These are phyloP conservation scores for Petrophora chlorosata DNA, from an alignment of 2,888 invertebrate genomes.

Conservation along the genomic window DNA sequence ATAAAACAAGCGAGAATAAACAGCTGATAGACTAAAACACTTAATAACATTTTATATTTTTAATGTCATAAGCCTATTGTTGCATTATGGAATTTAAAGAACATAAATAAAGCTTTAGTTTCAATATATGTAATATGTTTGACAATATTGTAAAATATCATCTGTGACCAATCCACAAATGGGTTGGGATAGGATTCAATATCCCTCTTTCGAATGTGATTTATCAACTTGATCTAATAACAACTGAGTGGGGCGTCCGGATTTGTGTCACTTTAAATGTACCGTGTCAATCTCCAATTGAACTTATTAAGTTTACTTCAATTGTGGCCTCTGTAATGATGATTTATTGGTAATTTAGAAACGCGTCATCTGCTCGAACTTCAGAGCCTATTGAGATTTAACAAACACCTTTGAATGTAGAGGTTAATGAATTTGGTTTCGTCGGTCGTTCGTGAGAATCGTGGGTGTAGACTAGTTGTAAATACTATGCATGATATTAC, in stretches of 20 bases:
- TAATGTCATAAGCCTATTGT: no score
- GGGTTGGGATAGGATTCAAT: constrained; percentile 27
- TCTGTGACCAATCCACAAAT: constrained; percentile 14
- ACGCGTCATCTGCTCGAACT: constrained; percentile 29
- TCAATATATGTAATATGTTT: neutral
- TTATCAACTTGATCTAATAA: constrained; percentile 52
- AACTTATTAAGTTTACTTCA: constrained; percentile 71
- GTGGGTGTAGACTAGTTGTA: no score
- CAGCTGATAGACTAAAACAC: neutral
- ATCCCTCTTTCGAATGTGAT: constrained; percentile 37
- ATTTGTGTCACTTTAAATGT: constrained; percentile 63
- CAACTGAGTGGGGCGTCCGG: constrained; percentile 52
- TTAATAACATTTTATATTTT: no score
- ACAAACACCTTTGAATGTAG: constrained; percentile 10
- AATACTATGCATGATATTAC: no score
- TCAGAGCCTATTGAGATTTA: neutral
- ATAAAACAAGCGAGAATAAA: no score
- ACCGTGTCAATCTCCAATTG: constrained; percentile 74
- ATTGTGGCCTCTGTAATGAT: constrained; percentile 54
- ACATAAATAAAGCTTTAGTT: neutral
- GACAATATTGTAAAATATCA: constrained; percentile 1
- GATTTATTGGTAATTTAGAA: constrained; percentile 55
- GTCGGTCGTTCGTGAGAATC: no score
- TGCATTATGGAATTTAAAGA: neutral
- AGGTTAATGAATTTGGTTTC: constrained; percentile 2